A percentile compares a stretch with the other conserved stretches of the same genome.
Evolutionary conservation across 2,888 invertebrate species (phyloP).

Genomic region (Teinopalpus imperialis): DNA sequence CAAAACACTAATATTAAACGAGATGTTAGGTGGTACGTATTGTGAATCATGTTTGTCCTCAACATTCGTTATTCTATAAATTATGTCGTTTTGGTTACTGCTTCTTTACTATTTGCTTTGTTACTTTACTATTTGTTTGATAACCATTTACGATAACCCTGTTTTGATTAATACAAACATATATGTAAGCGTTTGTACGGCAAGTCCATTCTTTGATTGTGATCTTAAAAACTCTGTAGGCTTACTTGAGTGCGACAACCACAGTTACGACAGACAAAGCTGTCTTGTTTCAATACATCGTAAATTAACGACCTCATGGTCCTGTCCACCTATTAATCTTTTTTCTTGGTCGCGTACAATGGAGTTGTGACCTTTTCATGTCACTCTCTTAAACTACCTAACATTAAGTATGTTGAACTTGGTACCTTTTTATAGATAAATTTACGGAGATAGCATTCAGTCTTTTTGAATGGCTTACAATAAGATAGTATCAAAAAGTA

Average conservation of each 20-base stretch:
- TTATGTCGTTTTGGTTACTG: too few relatives aligned
- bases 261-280: slow-evolving; percentile 1
- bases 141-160: neutral
- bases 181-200: neutral
- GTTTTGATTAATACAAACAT: slow-evolving; percentile 3
- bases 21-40: too few relatives aligned
- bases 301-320: slow-evolving; percentile 19
- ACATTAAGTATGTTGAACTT: slow-evolving; percentile 15
- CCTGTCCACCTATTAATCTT: slow-evolving; percentile 17
- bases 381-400: slow-evolving; percentile 14
- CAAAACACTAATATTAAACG: too few relatives aligned
- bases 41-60: too few relatives aligned
- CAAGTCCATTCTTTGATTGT: slow-evolving; percentile 3
- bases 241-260: neutral
- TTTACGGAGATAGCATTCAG: neutral
- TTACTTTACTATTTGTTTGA: too few relatives aligned
- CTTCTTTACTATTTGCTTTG: too few relatives aligned
- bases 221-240: neutral
- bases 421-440: slow-evolving; percentile 1
- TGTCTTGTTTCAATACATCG: slow-evolving; percentile 11
- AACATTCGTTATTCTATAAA: too few relatives aligned
- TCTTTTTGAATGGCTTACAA: neutral
- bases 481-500: too few relatives aligned
- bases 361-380: slow-evolving; percentile 13
- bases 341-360: slow-evolving; percentile 12